Conservation (phyloP, 2,113 vertebrate genomes). For the Eublepharis macularius region DNA sequence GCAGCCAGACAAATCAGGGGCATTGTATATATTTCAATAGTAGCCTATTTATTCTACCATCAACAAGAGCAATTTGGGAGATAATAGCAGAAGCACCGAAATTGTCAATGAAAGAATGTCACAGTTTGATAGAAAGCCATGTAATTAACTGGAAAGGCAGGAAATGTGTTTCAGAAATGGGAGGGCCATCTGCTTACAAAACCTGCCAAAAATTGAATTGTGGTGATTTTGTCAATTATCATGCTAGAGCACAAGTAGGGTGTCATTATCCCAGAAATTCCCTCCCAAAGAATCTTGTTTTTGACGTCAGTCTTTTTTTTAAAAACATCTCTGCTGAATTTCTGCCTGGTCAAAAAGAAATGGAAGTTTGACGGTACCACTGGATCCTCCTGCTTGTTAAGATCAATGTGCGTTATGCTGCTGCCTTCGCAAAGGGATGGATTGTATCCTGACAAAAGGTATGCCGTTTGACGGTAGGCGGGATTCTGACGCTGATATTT, state of each 20-base stretch:
- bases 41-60: neutral
- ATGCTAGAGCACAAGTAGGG: neutral
- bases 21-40: conserved; percentile 25
- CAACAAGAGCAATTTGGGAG: neutral
- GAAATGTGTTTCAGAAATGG: conserved; percentile 6
- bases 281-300: neutral
- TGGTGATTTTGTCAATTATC: conserved; percentile 20
- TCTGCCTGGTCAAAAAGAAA: neutral
- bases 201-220: conserved; percentile 1
- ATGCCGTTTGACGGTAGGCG: neutral
- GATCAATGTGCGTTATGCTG: neutral
- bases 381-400: neutral
- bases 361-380: neutral
- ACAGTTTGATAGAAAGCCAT: conserved; percentile 12
- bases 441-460: neutral
- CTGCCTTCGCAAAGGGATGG: neutral
- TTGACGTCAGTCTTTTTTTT: neutral
- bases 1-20: neutral
- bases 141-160: conserved; percentile 6
- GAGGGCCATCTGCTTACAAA: neutral
- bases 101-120: conserved; percentile 18
- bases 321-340: neutral
- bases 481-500: neutral
- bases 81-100: neutral
- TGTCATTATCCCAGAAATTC: conserved; percentile 10